Evolutionary conservation across 2,113 vertebrate species (phyloP), one percentile per base, ranked within the genome.

Genomic region (Callipepla squamata): DNA sequence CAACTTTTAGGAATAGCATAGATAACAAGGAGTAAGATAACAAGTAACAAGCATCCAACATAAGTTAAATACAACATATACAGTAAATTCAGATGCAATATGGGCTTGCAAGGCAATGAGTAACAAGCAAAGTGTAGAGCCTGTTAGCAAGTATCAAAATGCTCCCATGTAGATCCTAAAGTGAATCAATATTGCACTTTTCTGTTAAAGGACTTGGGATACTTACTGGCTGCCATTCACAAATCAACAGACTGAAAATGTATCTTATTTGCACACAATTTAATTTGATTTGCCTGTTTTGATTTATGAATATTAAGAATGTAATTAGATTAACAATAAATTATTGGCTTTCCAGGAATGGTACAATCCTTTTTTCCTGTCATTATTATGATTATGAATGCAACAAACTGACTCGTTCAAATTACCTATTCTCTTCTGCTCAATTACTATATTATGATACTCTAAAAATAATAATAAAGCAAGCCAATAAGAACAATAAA

Each of bases 41-140:
- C 40, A 70, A 89, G 76, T 28, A 57, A 28, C 18, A 42, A 48
- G 17, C n/a, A 80, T 9, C 11, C 42, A 70, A 53, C 4, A 9
- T 2, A n/a, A 0, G 5, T 36, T 83, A 83, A 80, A 44, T 34
- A 62, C 22, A 72, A 3, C 0, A 3, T 30, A 23, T 11, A 7
- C 1, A 20, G 42, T 20, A 77, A 89, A 84, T 78, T 53, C 36
- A 62, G 30, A 23, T 22, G 15, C 28, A 63, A 40, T 55, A 34
- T 4, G 20, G 45, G 34, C 57, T 58, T 78, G 7, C 32, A 86
- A 16, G 38, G 6, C 47, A 69, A 44, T 12, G 12, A 74, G 23
- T 47, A 85, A 73, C 19, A 70, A 70, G 17, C 5, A 66, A 68
- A 22, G 15, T 3, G 1, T 4, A 30, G 34, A 85, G 28, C 8